Conservation (phyloP, 2,113 vertebrate species). For the Diadophis punctatus region DNA sequence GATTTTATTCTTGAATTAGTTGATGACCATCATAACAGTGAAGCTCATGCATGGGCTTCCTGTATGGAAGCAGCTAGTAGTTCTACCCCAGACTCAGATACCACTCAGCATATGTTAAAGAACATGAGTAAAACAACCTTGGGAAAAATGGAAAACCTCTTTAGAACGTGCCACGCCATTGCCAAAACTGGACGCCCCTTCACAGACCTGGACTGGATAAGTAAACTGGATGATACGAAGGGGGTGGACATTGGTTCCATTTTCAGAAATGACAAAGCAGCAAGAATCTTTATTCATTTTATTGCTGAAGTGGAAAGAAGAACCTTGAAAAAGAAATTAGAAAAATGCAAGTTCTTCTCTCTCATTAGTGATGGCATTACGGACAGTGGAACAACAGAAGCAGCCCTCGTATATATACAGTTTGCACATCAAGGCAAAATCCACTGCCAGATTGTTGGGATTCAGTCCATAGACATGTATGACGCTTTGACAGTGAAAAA, state of each 20-base stretch:
- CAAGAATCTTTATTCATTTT: constrained; percentile 57
- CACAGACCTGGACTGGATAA: constrained; percentile 57
- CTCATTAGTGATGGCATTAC: constrained; percentile 49
- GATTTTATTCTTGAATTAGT: constrained; percentile 65
- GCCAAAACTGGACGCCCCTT: constrained; percentile 52
- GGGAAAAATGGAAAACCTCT: constrained; percentile 60
- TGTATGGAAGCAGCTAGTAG: constrained; percentile 59
- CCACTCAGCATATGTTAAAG: constrained; percentile 48
- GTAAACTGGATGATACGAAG: constrained; percentile 62
- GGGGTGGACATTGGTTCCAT: constrained; percentile 55
- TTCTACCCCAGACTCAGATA: constrained; percentile 33
- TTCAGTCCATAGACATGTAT: constrained; percentile 38
- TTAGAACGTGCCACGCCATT: constrained; percentile 62
- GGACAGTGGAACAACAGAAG: constrained; percentile 4
- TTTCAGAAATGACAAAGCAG: constrained; percentile 62
- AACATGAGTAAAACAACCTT: constrained; percentile 56
- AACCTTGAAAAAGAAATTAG: constrained; percentile 56
- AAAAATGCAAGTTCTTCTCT: constrained; percentile 65
- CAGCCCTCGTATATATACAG: constrained; percentile 50
- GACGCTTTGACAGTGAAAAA: constrained; percentile 45
- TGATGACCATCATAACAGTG: constrained; percentile 60
- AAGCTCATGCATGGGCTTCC: constrained; percentile 64
- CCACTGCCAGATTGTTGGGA: constrained; percentile 57
- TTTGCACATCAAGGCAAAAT: constrained; percentile 56
- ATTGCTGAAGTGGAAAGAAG: constrained; percentile 64